Conservation (phyloP, 1,140 invertebrate genomes). For the Penaeus chinensis region DNA sequence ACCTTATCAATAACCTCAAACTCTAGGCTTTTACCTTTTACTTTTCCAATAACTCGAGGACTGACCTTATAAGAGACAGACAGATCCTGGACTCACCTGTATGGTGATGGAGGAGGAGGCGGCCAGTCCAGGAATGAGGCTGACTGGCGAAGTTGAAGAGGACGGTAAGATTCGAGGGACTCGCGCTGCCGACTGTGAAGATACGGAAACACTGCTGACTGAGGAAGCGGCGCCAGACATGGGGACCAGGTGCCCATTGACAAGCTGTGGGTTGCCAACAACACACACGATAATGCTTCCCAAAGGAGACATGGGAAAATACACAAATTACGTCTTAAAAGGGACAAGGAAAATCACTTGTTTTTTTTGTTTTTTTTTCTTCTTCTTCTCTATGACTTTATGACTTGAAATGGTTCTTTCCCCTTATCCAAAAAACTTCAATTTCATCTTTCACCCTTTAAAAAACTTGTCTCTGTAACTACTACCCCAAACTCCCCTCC, state of each 20-base stretch:
- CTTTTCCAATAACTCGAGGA: too few relatives aligned
- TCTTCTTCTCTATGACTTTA: background rate
- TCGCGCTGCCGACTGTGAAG: conserved; percentile 53
- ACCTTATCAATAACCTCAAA: too few relatives aligned
- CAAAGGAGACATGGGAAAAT: conserved; percentile 13
- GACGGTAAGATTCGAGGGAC: conserved; percentile 58
- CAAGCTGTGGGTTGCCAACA: conserved; percentile 52
- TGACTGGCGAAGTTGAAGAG: conserved; percentile 51
- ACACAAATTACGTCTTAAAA: conserved; percentile 40
- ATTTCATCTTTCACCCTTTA: too few relatives aligned
- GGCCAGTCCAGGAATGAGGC: conserved; percentile 56
- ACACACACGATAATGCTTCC: conserved; percentile 47
- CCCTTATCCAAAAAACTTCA: too few relatives aligned
- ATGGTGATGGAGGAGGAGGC: conserved; percentile 61
- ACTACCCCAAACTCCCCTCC: too few relatives aligned
- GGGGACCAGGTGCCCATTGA: conserved; percentile 57
- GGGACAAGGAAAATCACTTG: too few relatives aligned
- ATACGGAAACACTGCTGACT: conserved; percentile 55
- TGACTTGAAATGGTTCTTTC: too few relatives aligned
- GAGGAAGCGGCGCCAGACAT: conserved; percentile 48
- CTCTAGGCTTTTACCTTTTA: too few relatives aligned
- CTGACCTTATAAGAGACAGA: too few relatives aligned
- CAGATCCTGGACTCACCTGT: conserved; percentile 40
- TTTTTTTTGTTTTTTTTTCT: background rate
- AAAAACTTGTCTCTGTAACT: too few relatives aligned